These are phyloP conservation scores for Triplophysa siluroides DNA, from an alignment of 2,113 vertebrate species.

Conservation along the genomic window DNA sequence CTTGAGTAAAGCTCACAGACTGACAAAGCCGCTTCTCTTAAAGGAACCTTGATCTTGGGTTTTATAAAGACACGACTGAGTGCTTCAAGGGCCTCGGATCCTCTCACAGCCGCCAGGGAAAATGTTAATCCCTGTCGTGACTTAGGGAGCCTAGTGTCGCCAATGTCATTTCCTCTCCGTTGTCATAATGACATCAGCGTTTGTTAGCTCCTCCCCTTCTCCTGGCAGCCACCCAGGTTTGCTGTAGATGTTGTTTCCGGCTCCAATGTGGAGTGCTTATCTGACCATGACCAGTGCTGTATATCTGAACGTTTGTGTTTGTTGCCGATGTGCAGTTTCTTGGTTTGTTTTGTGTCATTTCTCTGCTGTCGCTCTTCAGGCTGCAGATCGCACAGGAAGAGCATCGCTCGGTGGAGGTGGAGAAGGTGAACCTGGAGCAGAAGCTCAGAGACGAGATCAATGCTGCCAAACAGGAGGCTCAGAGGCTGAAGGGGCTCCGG, in stretches of 20 bases:
- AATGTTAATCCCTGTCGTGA: neutral
- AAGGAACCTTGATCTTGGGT: conserved; percentile 17
- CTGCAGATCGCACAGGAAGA: conserved; percentile 97
- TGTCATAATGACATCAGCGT: neutral
- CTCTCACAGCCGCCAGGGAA: conserved; percentile 11
- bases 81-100: neutral
- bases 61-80: conserved; percentile 43
- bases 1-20: neutral
- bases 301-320: too few species aligned
- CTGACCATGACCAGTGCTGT: too few species aligned
- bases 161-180: neutral
- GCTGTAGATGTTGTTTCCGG: neutral
- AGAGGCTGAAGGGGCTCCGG: conserved; percentile 87
- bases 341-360: neutral
- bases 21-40: conserved; percentile 16
- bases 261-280: neutral
- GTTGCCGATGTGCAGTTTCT: neutral
- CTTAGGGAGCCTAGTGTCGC: conserved; percentile 4
- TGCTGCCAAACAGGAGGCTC: conserved; percentile 93
- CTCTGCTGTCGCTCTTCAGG: conserved; percentile 64
- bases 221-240: neutral
- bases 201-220: neutral
- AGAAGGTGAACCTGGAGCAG: conserved; percentile 96
- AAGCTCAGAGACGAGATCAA: conserved; percentile 94
- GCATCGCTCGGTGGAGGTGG: conserved; percentile 93